Percentiles rank a stretch among this genome's conserved stretches.
phyloP scores from a whole-genome alignment of 2,888 invertebrate species.

The Phlogophora meticulosa region DNA sequence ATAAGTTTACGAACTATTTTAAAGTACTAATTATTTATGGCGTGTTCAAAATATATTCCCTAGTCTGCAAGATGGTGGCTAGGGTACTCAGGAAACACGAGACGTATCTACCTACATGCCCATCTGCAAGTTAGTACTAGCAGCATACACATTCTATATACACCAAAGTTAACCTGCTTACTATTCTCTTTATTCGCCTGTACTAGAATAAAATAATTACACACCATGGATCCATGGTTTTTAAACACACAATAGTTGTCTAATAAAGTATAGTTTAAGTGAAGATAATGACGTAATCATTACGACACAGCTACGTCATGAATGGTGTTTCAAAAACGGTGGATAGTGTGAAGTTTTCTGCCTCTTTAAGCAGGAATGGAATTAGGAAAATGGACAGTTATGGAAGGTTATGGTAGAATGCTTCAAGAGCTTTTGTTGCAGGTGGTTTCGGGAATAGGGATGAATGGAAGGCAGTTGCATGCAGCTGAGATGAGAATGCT shows the following conservation, averaged over 20 bases:
- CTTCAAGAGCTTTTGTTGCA: neutral
- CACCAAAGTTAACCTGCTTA: neutral
- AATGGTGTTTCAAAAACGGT: conserved; percentile 29
- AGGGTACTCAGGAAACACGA: no score
- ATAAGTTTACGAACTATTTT: no score
- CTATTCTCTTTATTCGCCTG: conserved; percentile 1
- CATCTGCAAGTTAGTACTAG: no score
- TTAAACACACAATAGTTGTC: conserved; percentile 53
- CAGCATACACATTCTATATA: neutral
- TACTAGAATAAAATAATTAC: conserved; percentile 44
- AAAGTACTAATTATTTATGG: no score
- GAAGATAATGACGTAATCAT: conserved; percentile 48
- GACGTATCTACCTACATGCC: no score
- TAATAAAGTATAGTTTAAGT: conserved; percentile 47
- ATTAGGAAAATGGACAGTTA: conserved; percentile 6
- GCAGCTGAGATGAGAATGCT: no score
- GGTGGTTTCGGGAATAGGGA: neutral
- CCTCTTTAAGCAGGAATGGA: conserved; percentile 24
- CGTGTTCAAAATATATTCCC: no score
- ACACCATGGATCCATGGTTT: conserved; percentile 46
- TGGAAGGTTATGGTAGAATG: neutral
- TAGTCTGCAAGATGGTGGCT: no score
- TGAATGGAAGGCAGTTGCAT: no score
- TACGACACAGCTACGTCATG: conserved; percentile 44
- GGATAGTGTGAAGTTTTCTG: conserved; percentile 42